These are phyloP conservation scores for Xyliphius kryptos DNA, from an alignment of 2,113 vertebrate genomes.

Conservation along the genomic window DNA sequence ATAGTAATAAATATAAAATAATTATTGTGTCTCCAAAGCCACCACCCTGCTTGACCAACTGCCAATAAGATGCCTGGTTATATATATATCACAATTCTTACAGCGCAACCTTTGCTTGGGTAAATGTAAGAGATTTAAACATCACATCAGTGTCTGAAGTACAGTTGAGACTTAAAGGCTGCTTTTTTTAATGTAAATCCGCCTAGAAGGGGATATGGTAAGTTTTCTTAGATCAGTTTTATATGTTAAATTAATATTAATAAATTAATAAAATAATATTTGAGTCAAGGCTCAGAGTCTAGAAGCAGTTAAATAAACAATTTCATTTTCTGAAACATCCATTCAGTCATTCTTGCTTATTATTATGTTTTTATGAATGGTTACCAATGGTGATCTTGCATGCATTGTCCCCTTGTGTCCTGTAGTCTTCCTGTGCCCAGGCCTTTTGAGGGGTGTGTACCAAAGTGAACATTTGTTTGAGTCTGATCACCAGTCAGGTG, in stretches of 20 bases:
- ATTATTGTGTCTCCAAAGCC: slow-evolving; percentile 46
- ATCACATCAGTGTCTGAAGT: slow-evolving; percentile 8
- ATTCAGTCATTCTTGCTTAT: too few species aligned
- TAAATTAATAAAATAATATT: not conserved
- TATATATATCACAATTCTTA: slow-evolving; percentile 48
- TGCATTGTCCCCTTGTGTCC: slow-evolving; percentile 62
- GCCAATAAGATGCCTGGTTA: slow-evolving; percentile 46
- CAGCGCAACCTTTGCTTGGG: slow-evolving; percentile 27
- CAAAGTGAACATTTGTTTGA: slow-evolving; percentile 98
- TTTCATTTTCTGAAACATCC: too few species aligned
- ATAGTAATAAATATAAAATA: slow-evolving; percentile 53
- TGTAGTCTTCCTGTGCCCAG: slow-evolving; percentile 97
- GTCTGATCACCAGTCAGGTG: slow-evolving; percentile 97
- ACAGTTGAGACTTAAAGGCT: not conserved
- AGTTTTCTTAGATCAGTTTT: slow-evolving; percentile 10
- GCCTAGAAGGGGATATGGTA: not conserved
- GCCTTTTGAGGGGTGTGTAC: slow-evolving; percentile 91
- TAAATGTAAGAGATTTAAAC: slow-evolving; percentile 18
- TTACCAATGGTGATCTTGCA: too few species aligned
- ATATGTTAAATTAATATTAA: not conserved
- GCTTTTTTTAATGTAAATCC: slow-evolving; percentile 4
- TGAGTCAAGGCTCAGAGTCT: too few species aligned
- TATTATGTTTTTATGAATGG: too few species aligned
- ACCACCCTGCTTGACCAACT: slow-evolving; percentile 29
- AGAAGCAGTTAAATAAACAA: too few species aligned